Base-by-base conservation (phyloP, 2,797 vertebrate species). In the Chelon labrosus region DNA sequence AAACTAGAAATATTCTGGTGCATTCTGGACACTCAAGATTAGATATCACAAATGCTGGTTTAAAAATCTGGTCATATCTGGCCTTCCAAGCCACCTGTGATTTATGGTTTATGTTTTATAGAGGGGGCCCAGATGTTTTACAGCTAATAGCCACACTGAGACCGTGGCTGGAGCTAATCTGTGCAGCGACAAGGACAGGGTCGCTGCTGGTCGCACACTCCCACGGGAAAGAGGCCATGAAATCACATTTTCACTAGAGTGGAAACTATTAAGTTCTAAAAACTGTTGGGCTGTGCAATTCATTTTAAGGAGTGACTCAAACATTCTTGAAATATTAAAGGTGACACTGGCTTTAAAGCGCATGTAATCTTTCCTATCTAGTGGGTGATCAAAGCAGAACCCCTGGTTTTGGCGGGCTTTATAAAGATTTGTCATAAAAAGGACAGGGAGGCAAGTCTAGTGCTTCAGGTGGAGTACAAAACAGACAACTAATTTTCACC, bases 231-330 rank as follows among this genome's bases (percentile, higher is more conserved):
- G 52, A 81, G 51, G 42, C 65, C 75, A 73, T 77, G 75, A 85
- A 84, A 85, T 89, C 80, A 72, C 55, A 80, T 79, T 78, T 85
- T 75, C 50, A 55, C 65, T 37, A 52, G 68, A 78, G 69, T 79
- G 69, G 75, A 85, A 84, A 79, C 73, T 66, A 84, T 81, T 78
- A 78, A 61, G 55, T 13, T 9, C 80, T 20, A 19, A 56, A 57
- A 71, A 79, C 9, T 67, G 79, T 70, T 74, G 57, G 74, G 78
- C 56, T 68, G 54, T 25, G 76, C 75, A 64, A 51, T 57, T 66
- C 25, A 64, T 75, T 65, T 37, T 27, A 64, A 27, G 27, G 65
- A 19, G 53, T 44, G 78, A 79, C 76, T 73, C 46, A 57, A 70
- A 81, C 19, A 25, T 52, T 80, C 14, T 35, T 83, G 63, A 80